Percentiles rank a stretch among this genome's conserved stretches.
These are phyloP conservation scores for Nannobrachium achirus DNA, from an alignment of 2,113 vertebrate species.

Conservation along the genomic window DNA sequence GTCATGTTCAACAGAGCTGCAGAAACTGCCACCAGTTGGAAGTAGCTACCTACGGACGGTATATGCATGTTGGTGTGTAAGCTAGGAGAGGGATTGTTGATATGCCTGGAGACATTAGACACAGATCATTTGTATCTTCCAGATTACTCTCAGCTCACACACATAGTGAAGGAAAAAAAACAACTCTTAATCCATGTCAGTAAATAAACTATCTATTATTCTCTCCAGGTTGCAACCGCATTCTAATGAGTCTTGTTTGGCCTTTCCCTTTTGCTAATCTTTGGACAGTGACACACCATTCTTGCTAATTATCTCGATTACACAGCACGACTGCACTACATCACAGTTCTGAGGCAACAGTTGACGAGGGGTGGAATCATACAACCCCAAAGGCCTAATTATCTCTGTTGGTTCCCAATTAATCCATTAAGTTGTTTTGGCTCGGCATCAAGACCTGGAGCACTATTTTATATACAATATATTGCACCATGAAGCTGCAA, in stretches of 20 bases:
- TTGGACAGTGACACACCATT: slow-evolving; percentile 84
- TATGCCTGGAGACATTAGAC: slow-evolving; percentile 19
- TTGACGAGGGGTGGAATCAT: slow-evolving; percentile 91
- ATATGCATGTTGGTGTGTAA: slow-evolving; percentile 22
- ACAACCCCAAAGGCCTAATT: slow-evolving; percentile 95
- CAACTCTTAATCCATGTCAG: slow-evolving; percentile 29
- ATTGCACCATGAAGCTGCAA: slow-evolving; percentile 60
- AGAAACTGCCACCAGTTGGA: no score
- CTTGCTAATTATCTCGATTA: slow-evolving; percentile 87
- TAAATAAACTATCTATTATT: slow-evolving; percentile 37
- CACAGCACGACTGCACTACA: slow-evolving; percentile 85
- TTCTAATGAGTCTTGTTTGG: slow-evolving; percentile 76
- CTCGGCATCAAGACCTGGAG: slow-evolving; percentile 87
- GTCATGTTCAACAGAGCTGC: no score
- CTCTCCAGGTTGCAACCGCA: slow-evolving; percentile 51
- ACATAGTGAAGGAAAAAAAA: slow-evolving; percentile 34
- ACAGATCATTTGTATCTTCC: slow-evolving; percentile 23
- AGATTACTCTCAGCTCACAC: slow-evolving; percentile 7
- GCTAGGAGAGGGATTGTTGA: slow-evolving; percentile 20
- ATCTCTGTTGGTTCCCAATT: slow-evolving; percentile 97
- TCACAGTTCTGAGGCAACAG: slow-evolving; percentile 86
- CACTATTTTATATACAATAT: slow-evolving; percentile 68
- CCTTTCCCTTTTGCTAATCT: slow-evolving; percentile 84
- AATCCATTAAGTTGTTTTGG: slow-evolving; percentile 95
- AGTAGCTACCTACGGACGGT: no score